A percentile compares a stretch with the other conserved stretches of the same genome.
Evolutionary conservation across 1,140 invertebrate genomes (phyloP).

Genomic region (Scaptodrosophila lebanonensis): DNA sequence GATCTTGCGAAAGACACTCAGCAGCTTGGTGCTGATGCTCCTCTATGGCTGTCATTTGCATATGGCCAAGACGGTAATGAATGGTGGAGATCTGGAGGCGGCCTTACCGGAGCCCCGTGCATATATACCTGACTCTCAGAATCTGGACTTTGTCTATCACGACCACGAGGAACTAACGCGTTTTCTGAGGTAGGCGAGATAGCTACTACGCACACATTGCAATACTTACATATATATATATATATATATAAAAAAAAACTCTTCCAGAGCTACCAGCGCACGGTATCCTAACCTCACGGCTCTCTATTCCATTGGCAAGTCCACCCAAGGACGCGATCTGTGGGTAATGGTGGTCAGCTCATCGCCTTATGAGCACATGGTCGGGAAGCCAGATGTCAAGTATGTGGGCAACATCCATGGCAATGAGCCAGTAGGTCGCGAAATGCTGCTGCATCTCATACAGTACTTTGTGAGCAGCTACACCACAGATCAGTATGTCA

Average conservation of each 20-base stretch:
- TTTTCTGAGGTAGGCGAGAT: constrained; percentile 82
- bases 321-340: constrained; percentile 92
- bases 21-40: constrained; percentile 30
- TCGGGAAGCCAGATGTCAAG: constrained; percentile 94
- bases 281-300: constrained; percentile 90
- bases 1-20: constrained; percentile 58
- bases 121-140: constrained; percentile 71
- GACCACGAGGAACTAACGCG: constrained; percentile 91
- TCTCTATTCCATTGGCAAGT: constrained; percentile 93
- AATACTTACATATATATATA: too few relatives aligned
- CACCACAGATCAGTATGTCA: constrained; percentile 86
- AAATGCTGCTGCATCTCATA: constrained; percentile 91
- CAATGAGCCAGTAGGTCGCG: constrained; percentile 92
- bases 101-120: constrained; percentile 65
- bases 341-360: constrained; percentile 97
- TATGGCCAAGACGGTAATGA: constrained; percentile 46
- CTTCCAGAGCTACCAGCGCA: constrained; percentile 81
- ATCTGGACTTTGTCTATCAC: constrained; percentile 91
- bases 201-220: too few relatives aligned
- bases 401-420: constrained; percentile 95
- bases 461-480: constrained; percentile 91
- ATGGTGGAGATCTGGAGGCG: constrained; percentile 19
- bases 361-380: constrained; percentile 92
- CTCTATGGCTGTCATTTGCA: constrained; percentile 27
- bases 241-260: constrained; percentile 3